Conservation (phyloP, 2,797 vertebrate species). For the Molothrus aeneus region DNA sequence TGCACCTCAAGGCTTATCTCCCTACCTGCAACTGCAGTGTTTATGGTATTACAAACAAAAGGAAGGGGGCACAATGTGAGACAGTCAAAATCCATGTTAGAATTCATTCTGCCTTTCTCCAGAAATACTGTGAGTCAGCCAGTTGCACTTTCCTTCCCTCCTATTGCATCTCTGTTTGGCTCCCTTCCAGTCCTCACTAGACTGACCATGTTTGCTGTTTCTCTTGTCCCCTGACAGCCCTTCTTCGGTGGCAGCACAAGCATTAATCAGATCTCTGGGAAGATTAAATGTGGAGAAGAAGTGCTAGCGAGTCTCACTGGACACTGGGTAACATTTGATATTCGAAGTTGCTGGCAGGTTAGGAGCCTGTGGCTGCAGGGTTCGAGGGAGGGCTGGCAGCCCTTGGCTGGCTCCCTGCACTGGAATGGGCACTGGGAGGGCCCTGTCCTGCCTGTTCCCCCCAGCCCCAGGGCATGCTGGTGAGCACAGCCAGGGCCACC, state of each 20-base stretch:
- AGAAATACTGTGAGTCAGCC: background rate
- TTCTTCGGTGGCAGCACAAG: slow-evolving; percentile 87
- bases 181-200: background rate
- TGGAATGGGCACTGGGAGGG: background rate
- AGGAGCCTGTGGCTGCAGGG: background rate
- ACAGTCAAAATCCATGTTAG: background rate
- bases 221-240: slow-evolving; percentile 78
- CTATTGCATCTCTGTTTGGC: background rate
- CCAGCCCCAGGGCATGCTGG: background rate
- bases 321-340: slow-evolving; percentile 85
- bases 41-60: background rate
- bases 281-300: slow-evolving; percentile 87
- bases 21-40: background rate
- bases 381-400: background rate
- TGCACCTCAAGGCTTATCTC: background rate
- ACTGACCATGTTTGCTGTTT: background rate
- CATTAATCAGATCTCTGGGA: slow-evolving; percentile 93
- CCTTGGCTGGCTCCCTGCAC: background rate
- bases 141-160: background rate
- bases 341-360: background rate
- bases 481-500: background rate
- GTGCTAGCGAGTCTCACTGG: slow-evolving; percentile 86
- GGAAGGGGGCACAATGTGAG: background rate
- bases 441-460: rapidly evolving
- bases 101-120: background rate